phyloP scores from a whole-genome alignment of 2,113 vertebrate species.

The Carassius carassius region DNA sequence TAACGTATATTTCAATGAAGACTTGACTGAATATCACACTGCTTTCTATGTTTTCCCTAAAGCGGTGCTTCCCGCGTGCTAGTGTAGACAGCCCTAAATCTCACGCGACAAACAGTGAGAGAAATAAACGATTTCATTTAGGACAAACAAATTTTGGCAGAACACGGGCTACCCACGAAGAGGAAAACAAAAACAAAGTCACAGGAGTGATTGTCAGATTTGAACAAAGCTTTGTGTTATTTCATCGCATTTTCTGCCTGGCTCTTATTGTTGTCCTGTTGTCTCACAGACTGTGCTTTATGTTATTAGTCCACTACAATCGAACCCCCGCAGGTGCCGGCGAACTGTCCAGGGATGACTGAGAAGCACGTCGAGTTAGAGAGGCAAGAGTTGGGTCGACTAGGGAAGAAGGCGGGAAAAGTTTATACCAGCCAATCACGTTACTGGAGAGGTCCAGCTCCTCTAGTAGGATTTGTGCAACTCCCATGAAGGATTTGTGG shows the following conservation, averaged over 20 bases:
- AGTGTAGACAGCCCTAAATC: slow-evolving; percentile 54
- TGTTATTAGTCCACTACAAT: slow-evolving; percentile 81
- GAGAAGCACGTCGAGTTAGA: slow-evolving; percentile 93
- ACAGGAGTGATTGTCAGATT: slow-evolving; percentile 97
- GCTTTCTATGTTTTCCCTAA: slow-evolving; percentile 70
- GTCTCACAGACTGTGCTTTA: slow-evolving; percentile 57
- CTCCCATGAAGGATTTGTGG: slow-evolving; percentile 36
- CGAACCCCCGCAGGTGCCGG: slow-evolving; percentile 89
- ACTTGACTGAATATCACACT: slow-evolving; percentile 79
- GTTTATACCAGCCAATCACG: slow-evolving; percentile 99
- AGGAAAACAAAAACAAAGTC: slow-evolving; percentile 58
- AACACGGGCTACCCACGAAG: slow-evolving; percentile 74
- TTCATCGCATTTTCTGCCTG: slow-evolving; percentile 74
- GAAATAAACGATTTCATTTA: slow-evolving; percentile 37
- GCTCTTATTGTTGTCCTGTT: slow-evolving; percentile 80
- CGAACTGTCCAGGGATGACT: slow-evolving; percentile 95
- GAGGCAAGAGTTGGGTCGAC: slow-evolving; percentile 96
- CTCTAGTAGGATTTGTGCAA: slow-evolving; percentile 32
- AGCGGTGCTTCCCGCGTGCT: slow-evolving; percentile 56
- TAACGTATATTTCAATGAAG: slow-evolving; percentile 72
- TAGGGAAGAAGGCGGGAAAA: slow-evolving; percentile 95
- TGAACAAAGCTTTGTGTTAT: slow-evolving; percentile 84
- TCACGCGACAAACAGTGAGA: slow-evolving; percentile 57
- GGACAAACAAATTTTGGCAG: slow-evolving; percentile 29
- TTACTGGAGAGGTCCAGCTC: slow-evolving; percentile 69